Base-by-base conservation (phyloP, 2,113 vertebrate genomes). In the Mus pahari region DNA sequence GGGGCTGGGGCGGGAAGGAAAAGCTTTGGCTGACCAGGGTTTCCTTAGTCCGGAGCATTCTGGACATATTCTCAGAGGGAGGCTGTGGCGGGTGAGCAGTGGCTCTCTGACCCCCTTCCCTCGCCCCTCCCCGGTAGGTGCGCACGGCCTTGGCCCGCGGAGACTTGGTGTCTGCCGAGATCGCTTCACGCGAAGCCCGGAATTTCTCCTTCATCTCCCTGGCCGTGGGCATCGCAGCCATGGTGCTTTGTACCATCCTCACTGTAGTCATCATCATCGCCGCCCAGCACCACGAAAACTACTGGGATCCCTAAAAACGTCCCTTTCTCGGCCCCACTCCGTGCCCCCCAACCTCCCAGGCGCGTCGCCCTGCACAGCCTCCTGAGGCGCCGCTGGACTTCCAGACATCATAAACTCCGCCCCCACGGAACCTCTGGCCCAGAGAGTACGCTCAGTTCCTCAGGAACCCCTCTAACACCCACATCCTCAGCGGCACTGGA, bases 201-300 rank as follows among this genome's bases (percentile, higher is more conserved):
- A 99, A 99, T 98, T 99, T 99, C 99, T 99, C 99, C 97, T 99
- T 99, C 99, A 99, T 99, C 98, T 99, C 99, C 97, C 97, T 99
- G 98, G 99, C 99, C 0, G 99, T 99, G 83, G 99, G 99, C 97
- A 99, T 99, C 50, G 99, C 99, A 71, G 99, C 99, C 97, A 99
- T 99, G 94, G 99, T 99, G 95, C 98, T 99, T 89, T 99, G 99
- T 97, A 99, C 99, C 98, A 99, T 99, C 97, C 99, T 99, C 89
- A 99, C 99, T 2, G 99, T 99, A 70, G 99, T 99, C 64, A 99
- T 99, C 98, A 99, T 99, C 98, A 99, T 99, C n/a, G 99, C 99
- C 62, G 99, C 99, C 16, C 99, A 99, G 98, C 99, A 99, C 96
- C 99, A 99, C 3, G 99, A 99, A 60, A 99, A 99, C 89, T 99